Conservation (phyloP, 1,140 invertebrate species). For the Pseudobourletiella spinata region DNA sequence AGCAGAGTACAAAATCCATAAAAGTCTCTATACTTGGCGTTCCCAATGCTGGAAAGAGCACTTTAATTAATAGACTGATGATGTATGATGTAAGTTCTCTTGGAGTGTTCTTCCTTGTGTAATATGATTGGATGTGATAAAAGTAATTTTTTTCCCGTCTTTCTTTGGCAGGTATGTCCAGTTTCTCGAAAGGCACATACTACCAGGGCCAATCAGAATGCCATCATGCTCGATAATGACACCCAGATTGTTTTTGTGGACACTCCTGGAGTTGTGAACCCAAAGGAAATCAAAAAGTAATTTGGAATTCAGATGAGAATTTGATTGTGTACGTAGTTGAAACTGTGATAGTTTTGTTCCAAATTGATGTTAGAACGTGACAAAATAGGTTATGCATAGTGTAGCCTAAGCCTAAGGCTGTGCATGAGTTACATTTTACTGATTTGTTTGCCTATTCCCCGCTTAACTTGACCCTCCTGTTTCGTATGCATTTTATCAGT, state of each 20-base stretch:
- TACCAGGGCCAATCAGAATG: conserved; percentile 61
- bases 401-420: no score
- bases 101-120: neutral
- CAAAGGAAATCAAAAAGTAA: conserved; percentile 56
- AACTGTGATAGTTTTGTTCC: neutral
- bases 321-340: neutral
- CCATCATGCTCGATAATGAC: conserved; percentile 58
- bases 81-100: conserved; percentile 57
- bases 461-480: no score
- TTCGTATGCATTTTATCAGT: no score
- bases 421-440: neutral
- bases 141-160: neutral
- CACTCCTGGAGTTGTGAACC: conserved; percentile 68
- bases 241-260: conserved; percentile 83
- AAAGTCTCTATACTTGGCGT: conserved; percentile 79
- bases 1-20: conserved; percentile 48
- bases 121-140: conserved; percentile 1
- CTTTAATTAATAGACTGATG: conserved; percentile 76
- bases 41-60: conserved; percentile 91
- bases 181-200: conserved; percentile 84
- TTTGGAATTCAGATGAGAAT: neutral
- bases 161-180: conserved; percentile 62
- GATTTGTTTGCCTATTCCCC: no score
- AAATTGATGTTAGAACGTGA: neutral
- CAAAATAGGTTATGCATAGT: no score